Evolutionary conservation across 35 echinoderm and acorn worm species (phyloP).

Genomic region (Holothuria glaberrima): DNA sequence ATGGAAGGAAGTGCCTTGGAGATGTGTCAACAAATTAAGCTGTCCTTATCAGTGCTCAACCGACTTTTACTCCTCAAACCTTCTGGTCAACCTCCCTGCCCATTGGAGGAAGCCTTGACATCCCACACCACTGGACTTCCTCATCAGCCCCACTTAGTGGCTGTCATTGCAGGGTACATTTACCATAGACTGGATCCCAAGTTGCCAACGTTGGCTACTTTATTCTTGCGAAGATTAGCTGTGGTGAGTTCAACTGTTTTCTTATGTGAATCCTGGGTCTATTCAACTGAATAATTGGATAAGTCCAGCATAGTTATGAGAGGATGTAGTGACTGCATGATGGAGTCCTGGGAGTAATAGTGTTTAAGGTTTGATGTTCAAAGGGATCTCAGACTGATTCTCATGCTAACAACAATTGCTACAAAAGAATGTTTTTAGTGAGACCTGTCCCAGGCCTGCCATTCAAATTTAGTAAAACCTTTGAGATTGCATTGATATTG

Average conservation of each 20-base stretch:
- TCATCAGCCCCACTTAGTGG: slow-evolving; percentile 90
- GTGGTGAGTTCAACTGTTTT: slow-evolving; percentile 49
- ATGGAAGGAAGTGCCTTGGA: slow-evolving; percentile 60
- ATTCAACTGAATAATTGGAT: no score
- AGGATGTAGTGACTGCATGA: no score
- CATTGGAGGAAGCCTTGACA: slow-evolving; percentile 81
- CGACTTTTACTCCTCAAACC: slow-evolving; percentile 87
- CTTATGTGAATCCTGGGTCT: background rate
- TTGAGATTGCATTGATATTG: no score
- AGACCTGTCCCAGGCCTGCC: no score
- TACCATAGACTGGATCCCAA: slow-evolving; percentile 89
- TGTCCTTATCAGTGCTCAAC: slow-evolving; percentile 91
- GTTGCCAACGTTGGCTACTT: slow-evolving; percentile 82
- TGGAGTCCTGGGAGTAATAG: no score
- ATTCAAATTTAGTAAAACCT: no score
- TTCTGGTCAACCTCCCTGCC: slow-evolving; percentile 63
- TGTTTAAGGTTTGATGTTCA: no score
- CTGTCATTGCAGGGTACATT: slow-evolving; percentile 87
- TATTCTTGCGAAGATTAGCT: slow-evolving; percentile 84
- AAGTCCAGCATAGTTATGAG: no score
- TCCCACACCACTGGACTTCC: slow-evolving; percentile 86
- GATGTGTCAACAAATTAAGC: slow-evolving; percentile 82
- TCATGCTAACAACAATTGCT: no score
- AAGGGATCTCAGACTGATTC: no score
- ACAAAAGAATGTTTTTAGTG: no score